A percentile compares a stretch with the other conserved stretches of the same genome.
phyloP scores from a whole-genome alignment of 1,140 invertebrate genomes.

The Sarcophaga peregrina region DNA sequence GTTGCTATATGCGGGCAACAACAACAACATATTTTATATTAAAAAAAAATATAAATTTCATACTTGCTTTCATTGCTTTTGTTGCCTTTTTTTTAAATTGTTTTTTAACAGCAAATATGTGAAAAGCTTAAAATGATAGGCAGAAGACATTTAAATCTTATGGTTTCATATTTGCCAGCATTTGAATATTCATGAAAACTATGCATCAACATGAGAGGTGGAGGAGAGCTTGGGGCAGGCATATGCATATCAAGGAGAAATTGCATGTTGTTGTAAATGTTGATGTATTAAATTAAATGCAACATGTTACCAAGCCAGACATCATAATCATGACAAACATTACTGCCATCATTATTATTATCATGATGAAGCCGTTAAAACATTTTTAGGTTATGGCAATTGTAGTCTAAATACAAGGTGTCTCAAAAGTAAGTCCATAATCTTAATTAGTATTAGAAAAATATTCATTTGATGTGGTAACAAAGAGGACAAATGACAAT shows the following conservation, averaged over 20 bases:
- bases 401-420: too few relatives aligned
- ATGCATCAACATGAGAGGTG: too few relatives aligned
- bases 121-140: background rate
- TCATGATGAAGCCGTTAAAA: background rate
- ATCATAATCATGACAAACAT: background rate
- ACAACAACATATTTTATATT: too few relatives aligned
- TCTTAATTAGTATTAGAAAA: background rate
- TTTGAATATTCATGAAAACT: too few relatives aligned
- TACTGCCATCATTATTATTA: background rate
- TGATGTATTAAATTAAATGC: conserved; percentile 16
- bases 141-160: too few relatives aligned
- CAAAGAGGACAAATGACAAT: background rate
- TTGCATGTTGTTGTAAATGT: background rate
- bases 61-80: too few relatives aligned
- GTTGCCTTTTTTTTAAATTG: too few relatives aligned
- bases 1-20: background rate
- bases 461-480: background rate
- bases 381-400: too few relatives aligned
- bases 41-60: too few relatives aligned
- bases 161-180: too few relatives aligned
- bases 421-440: background rate
- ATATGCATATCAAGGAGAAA: too few relatives aligned
- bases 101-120: background rate
- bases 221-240: too few relatives aligned
- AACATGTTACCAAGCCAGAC: conserved; percentile 29